phyloP scores from a whole-genome alignment of 2,113 vertebrate species.

The Percopsis transmontana region DNA sequence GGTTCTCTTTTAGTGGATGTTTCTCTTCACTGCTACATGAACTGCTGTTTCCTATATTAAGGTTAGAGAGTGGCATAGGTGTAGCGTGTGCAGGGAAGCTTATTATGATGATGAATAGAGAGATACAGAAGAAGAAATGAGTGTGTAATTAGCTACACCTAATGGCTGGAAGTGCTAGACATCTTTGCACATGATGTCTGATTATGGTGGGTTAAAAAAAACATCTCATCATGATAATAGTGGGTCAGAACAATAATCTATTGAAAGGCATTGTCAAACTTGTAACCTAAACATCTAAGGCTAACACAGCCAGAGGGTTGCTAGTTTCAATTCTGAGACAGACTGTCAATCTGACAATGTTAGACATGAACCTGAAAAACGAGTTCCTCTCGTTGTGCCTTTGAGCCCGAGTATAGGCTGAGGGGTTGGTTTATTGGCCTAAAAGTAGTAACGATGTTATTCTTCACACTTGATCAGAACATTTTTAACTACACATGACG shows the following conservation, averaged over 20 bases:
- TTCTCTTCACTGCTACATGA: constrained; percentile 58
- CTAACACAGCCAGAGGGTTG: background rate
- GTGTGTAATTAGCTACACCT: constrained; percentile 75
- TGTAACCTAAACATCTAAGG: constrained; percentile 64
- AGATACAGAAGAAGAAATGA: constrained; percentile 63
- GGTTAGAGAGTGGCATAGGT: constrained; percentile 33
- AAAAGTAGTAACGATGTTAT: no score
- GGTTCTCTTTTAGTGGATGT: constrained; percentile 47
- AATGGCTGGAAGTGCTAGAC: constrained; percentile 76
- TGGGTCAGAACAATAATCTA: constrained; percentile 76
- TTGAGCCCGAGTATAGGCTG: no score
- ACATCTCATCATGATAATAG: constrained; percentile 70
- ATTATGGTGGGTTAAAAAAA: constrained; percentile 77
- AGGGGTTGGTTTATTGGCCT: no score
- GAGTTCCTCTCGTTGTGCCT: no score
- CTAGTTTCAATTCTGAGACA: no score
- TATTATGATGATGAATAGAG: constrained; percentile 69
- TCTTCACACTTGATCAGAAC: no score
- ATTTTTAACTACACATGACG: no score
- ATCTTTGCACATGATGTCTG: constrained; percentile 68
- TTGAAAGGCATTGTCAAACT: constrained; percentile 74
- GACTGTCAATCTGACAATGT: no score
- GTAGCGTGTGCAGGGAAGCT: constrained; percentile 51
- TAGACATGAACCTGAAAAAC: no score
- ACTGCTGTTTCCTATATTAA: constrained; percentile 46